Conservation (phyloP, 2,113 vertebrate species). For the Dromiciops gliroides region DNA sequence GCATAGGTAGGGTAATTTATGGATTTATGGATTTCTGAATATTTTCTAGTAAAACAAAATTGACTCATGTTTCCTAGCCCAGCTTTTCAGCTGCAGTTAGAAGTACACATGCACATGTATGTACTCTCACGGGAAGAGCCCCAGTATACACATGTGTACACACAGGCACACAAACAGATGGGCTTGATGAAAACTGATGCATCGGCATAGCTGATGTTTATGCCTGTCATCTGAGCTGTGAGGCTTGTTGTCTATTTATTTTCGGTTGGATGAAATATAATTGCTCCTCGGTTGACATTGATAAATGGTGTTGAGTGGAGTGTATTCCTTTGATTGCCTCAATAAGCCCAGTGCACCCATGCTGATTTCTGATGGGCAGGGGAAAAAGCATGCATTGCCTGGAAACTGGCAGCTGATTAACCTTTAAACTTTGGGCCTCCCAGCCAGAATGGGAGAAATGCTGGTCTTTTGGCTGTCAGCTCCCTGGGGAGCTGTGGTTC, state of each 20-base stretch:
- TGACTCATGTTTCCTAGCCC: neutral
- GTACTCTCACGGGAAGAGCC: neutral
- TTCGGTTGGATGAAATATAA: constrained; percentile 78
- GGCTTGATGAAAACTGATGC: constrained; percentile 29
- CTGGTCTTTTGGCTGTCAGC: neutral
- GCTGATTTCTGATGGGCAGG: constrained; percentile 66
- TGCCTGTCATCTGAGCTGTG: constrained; percentile 68
- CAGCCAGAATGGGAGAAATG: fast-evolving
- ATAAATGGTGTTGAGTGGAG: constrained; percentile 81
- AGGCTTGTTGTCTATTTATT: constrained; percentile 77
- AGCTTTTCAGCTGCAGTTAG: neutral
- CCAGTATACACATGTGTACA: neutral
- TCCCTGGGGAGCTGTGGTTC: neutral
- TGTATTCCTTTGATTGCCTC: constrained; percentile 76
- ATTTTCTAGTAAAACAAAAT: neutral
- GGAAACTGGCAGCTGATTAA: constrained; percentile 48
- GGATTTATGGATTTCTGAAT: neutral
- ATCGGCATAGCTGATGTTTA: constrained; percentile 49
- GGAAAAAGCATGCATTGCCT: constrained; percentile 64
- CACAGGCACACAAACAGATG: constrained; percentile 33
- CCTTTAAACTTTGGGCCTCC: constrained; percentile 46
- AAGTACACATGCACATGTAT: neutral
- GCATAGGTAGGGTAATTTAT: neutral
- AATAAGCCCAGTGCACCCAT: constrained; percentile 48
- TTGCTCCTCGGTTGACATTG: constrained; percentile 83